These are phyloP conservation scores for Lepisosteus oculatus DNA, from an alignment of 2,113 vertebrate species.

Conservation along the genomic window DNA sequence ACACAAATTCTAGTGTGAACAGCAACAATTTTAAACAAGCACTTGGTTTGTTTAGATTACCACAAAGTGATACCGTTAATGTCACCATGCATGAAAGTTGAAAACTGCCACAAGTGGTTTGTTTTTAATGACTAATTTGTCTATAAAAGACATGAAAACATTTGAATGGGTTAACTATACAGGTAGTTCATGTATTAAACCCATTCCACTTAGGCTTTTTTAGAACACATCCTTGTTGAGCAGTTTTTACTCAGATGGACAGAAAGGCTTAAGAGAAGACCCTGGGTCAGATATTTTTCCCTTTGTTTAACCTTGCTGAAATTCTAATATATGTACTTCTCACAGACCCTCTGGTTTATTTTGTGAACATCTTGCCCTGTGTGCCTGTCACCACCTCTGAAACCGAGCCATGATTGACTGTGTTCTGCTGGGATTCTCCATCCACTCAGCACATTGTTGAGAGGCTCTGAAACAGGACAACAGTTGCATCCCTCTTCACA, in stretches of 20 bases:
- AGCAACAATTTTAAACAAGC: no score
- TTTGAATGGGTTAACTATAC: no score
- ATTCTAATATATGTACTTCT: not conserved
- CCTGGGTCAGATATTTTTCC: not conserved
- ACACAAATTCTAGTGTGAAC: no score
- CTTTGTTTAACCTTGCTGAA: constrained; percentile 10
- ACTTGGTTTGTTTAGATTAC: no score
- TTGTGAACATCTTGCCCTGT: constrained; percentile 56
- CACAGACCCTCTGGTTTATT: constrained; percentile 36
- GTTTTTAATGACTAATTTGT: no score
- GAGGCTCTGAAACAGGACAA: constrained; percentile 70
- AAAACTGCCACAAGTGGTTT: no score
- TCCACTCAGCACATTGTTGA: constrained; percentile 73
- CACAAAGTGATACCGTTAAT: no score
- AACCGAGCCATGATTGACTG: constrained; percentile 71
- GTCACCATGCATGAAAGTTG: no score
- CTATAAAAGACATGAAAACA: no score
- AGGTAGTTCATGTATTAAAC: no score
- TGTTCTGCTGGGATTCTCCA: constrained; percentile 64
- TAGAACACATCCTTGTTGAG: not conserved
- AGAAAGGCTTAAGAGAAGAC: not conserved
- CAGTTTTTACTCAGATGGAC: no score
- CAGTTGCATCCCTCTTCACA: constrained; percentile 77
- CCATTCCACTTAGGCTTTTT: no score
- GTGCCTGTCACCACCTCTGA: constrained; percentile 67